Evolutionary conservation across 2,888 invertebrate species (phyloP).

Genomic region (Rotaria magnacalcarata): DNA sequence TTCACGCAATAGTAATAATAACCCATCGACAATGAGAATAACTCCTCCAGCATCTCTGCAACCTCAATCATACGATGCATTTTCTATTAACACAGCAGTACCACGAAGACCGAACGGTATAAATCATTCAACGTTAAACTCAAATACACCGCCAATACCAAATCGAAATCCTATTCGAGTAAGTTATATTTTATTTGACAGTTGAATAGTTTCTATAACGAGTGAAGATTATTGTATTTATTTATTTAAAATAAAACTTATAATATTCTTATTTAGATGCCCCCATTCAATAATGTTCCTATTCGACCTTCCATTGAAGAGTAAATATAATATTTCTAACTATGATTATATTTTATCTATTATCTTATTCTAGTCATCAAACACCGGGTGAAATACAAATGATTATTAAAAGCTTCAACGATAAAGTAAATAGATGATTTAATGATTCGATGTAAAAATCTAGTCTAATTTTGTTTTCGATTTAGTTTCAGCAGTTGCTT

Average conservation of each 20-base stretch:
- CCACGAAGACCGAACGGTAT: neutral
- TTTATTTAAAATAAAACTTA: too few relatives aligned
- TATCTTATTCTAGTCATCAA: neutral
- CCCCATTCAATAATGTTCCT: neutral
- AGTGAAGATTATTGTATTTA: too few relatives aligned
- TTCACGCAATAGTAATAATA: slow-evolving; percentile 2
- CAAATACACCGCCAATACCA: neutral
- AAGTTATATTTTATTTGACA: neutral
- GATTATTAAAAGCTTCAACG: neutral
- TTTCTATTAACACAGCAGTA: neutral
- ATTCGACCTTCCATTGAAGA: neutral
- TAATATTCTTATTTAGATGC: neutral
- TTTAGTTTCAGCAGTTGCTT: slow-evolving; percentile 25
- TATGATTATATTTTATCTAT: neutral
- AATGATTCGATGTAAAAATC: too few relatives aligned
- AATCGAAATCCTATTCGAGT: slow-evolving; percentile 18
- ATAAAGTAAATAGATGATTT: neutral
- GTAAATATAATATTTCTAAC: neutral
- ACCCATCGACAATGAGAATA: neutral
- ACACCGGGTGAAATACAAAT: neutral
- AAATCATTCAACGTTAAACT: neutral
- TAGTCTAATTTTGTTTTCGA: neutral
- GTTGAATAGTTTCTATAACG: too few relatives aligned
- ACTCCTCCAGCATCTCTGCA: neutral
- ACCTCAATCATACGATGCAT: neutral